Base-by-base conservation (phyloP, 2,888 invertebrate genomes). In the Spilosoma lubricipeda region DNA sequence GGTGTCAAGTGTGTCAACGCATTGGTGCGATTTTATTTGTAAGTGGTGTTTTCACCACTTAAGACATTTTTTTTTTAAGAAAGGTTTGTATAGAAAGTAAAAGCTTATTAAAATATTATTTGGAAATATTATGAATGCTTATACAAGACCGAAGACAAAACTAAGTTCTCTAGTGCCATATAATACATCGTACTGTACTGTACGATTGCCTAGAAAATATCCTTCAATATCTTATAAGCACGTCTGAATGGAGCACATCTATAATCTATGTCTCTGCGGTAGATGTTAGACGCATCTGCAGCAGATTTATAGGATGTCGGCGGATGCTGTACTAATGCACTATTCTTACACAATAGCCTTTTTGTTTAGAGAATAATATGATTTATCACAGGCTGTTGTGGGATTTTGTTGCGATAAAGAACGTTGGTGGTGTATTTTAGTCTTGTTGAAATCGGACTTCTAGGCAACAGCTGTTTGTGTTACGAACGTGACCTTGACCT, bases 221-320 rank as follows among this genome's bases (percentile, higher is more conserved):
- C 36, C 5, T 36, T 36, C 5, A 36, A 36, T 36, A 36, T 30
- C 63, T 13, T 3, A 18, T 63, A 27, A 27, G 15, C 27, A n/a
- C 11, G 48, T 20, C 48, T 48, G 20, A 20, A 8, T 52, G 23
- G 63, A 33, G 63, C 56, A 48, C 78, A 71, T 80, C 77, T 68
- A 84, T 83, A n/a, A 23, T 23, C 30, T 5, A 33, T 72, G 76
- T 39, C 33, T 75, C 85, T 11, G 23, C 42, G 78, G 11, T 42
- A 71, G 67, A 73, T 75, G 83, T 79, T 80, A 74, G 82, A 67
- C 77, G 82, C 88, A 87, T 83, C 86, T 89, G 89, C 81, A 79
- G 77, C 81, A 85, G 88, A 89, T 89, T 88, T 86, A 89, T 85
- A 73, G 77, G 72, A 76, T 77, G 76, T 69, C 79, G 74, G 80